These are phyloP conservation scores for Syngnathus rostellatus DNA, from an alignment of 2,797 vertebrate genomes.

Conservation along the genomic window DNA sequence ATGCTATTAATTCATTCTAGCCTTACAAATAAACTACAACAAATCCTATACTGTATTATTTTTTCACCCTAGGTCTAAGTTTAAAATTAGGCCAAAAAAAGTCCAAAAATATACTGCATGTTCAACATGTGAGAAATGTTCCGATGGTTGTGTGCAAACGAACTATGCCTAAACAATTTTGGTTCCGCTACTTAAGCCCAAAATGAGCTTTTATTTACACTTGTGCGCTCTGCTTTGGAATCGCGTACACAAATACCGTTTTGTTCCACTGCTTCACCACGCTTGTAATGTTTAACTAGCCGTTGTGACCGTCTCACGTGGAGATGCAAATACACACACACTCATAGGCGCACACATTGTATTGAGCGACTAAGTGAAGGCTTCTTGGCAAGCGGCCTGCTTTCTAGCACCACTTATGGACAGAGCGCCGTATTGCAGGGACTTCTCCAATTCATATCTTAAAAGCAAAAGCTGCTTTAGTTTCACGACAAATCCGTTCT, in stretches of 20 bases:
- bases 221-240: constrained; percentile 6
- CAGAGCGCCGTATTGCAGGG: constrained; percentile 44
- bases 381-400: constrained; percentile 52
- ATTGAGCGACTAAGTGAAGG: constrained; percentile 52
- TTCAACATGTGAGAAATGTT: neutral
- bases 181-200: constrained; percentile 44
- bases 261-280: constrained; percentile 17
- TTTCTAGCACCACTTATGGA: constrained; percentile 53
- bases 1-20: too few species aligned
- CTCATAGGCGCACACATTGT: constrained; percentile 26
- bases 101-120: neutral
- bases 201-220: constrained; percentile 33
- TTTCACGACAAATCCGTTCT: neutral
- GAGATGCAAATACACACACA: constrained; percentile 14
- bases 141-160: constrained; percentile 29
- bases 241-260: constrained; percentile 6
- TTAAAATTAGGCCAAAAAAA: neutral
- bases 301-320: constrained; percentile 26
- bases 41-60: too few species aligned
- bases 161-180: constrained; percentile 42
- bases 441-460: constrained; percentile 26
- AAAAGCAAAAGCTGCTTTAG: constrained; percentile 14
- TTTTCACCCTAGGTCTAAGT: too few species aligned
- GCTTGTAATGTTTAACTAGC: constrained; percentile 58
- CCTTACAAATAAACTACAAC: too few species aligned